Evolutionary conservation across 2,797 vertebrate species (phyloP).

Genomic region (Calcarius lapponicus): DNA sequence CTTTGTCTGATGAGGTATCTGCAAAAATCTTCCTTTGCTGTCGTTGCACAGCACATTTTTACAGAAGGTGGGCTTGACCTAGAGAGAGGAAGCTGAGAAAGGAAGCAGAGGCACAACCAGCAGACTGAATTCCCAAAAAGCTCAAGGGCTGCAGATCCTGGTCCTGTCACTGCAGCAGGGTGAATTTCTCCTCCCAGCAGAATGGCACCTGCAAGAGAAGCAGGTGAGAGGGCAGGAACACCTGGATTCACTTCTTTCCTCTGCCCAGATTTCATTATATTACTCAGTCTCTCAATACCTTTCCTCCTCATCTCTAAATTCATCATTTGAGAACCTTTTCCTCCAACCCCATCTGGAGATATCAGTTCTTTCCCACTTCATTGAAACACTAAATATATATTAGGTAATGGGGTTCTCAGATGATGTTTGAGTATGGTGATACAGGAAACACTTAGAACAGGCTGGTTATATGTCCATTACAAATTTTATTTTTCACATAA

Average conservation of each 20-base stretch:
- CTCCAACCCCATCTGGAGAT: background rate
- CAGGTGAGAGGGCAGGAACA: background rate
- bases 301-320: background rate
- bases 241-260: background rate
- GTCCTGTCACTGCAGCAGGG: background rate
- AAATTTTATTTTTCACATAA: background rate
- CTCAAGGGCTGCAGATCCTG: background rate
- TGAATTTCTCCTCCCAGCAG: background rate
- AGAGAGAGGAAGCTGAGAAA: background rate
- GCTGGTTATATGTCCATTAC: background rate
- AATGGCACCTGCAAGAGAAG: background rate
- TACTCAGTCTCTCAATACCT: background rate
- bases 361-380: slow-evolving; percentile 4
- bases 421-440: background rate
- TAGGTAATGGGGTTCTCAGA: slow-evolving; percentile 12
- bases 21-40: background rate
- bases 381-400: background rate
- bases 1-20: background rate
- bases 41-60: background rate
- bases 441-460: background rate
- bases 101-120: background rate
- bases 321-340: background rate
- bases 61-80: background rate
- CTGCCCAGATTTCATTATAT: background rate
- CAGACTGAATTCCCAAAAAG: background rate